Percentiles rank a stretch among this genome's conserved stretches.
phyloP scores from a whole-genome alignment of 2,113 vertebrate genomes.

The Ellobius talpinus region DNA sequence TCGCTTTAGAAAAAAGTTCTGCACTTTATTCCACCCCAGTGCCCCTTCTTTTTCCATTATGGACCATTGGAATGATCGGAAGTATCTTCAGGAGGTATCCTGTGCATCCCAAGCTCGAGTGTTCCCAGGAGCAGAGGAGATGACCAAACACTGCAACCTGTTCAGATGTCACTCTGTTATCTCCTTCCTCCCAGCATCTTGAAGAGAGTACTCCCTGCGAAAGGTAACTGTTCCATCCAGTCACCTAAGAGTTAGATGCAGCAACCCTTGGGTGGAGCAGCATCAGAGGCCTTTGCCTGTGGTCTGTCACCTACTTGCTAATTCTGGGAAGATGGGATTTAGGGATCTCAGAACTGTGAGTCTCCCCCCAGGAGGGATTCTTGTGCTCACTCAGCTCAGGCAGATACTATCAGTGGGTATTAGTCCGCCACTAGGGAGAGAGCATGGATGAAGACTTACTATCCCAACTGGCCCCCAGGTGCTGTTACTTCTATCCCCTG shows the following conservation, averaged over 20 bases:
- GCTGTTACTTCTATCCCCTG: neutral
- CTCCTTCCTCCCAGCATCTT: neutral
- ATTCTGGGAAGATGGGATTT: neutral
- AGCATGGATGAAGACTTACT: neutral
- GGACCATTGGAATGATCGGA: too few species aligned
- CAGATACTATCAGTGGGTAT: neutral
- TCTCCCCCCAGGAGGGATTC: neutral
- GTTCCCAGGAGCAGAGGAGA: neutral
- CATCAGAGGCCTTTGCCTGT: too few species aligned
- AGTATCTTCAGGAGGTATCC: neutral
- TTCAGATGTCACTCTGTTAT: neutral
- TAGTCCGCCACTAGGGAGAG: rapidly evolving
- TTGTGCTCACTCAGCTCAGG: rapidly evolving
- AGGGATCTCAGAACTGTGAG: neutral
- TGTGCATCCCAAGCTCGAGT: neutral
- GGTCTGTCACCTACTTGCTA: neutral
- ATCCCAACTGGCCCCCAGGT: neutral
- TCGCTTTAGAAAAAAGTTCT: neutral
- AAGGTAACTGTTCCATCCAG: neutral
- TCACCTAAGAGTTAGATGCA: neutral
- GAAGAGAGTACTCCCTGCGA: too few species aligned
- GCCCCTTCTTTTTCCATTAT: neutral
- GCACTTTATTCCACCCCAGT: neutral
- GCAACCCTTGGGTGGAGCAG: rapidly evolving
- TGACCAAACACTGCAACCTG: rapidly evolving